Evolutionary conservation across 2,797 vertebrate species (phyloP), one percentile per base, ranked within the genome.

Genomic region (Loriculus beryllinus): DNA sequence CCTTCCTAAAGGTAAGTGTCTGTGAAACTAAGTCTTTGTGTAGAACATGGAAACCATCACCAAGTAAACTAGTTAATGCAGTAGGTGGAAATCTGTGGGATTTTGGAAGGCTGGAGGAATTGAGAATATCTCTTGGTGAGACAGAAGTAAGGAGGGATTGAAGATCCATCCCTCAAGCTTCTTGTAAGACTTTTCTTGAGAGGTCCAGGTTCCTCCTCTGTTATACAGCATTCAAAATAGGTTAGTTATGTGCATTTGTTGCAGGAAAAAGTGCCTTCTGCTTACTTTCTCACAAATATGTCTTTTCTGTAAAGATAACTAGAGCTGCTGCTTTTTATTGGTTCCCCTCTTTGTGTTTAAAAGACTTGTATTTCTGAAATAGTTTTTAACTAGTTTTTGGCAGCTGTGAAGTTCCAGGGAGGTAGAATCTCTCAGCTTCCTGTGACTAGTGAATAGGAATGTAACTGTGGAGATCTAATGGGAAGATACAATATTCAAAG

Each of bases 1-100:
- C 99, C 47, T 99, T 99, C 95, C 97, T 99, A 5, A 99, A 99
- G 99, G 99, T 99, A 94, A 90, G 80, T 79, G 89, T 56, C 82
- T 89, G 47, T 8, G 52, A 21, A 81, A 18, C 13, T 16, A 26
- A 81, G 4, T 69, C 45, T 57, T 3, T 47, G 59, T n/a, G n/a
- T 14, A 39, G 28, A 57, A 19, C 4, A 4, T 39, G 35, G 13
- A 37, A 14, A 10, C 31, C 15, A 3, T 88, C 65, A 47, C 21
- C 3, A 57, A 37, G 31, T 76, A 45, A 81, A 43, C 10, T 48
- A 2, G 22, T 79, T 67, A 72, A 76, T 37, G 45, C 10, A 40
- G 7, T 74, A 47, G 22, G 26, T 76, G 6, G 19, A 63, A 63
- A 31, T 67, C 63, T 17, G 25, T 81, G 47, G 23, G 9, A 25